Conservation (phyloP, 2,888 invertebrate species). For the Chymomyza amoena region DNA sequence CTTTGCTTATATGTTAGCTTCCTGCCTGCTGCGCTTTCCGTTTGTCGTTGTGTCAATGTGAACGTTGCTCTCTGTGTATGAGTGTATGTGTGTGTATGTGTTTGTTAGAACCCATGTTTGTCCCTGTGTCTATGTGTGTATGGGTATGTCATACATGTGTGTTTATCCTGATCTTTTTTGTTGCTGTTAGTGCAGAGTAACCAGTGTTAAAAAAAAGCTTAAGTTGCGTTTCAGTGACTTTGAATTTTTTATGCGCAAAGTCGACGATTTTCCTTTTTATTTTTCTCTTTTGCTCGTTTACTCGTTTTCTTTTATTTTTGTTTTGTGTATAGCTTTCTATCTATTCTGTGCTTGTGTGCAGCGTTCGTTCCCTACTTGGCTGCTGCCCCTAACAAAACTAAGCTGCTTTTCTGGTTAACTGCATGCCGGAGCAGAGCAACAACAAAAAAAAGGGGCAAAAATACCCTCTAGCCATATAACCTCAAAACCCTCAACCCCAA, state of each 20-base stretch:
- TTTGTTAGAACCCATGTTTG: slow-evolving; percentile 14
- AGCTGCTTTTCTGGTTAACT: slow-evolving; percentile 71
- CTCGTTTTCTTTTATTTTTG: slow-evolving; percentile 8
- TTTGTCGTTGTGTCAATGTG: neutral
- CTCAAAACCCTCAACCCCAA: neutral
- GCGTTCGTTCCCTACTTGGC: neutral
- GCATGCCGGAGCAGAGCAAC: slow-evolving; percentile 48
- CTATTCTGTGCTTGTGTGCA: slow-evolving; percentile 8
- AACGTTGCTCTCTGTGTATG: neutral
- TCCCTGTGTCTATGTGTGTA: slow-evolving; percentile 26
- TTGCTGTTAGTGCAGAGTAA: neutral
- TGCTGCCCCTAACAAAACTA: slow-evolving; percentile 32
- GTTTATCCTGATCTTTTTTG: slow-evolving; percentile 54
- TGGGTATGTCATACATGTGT: slow-evolving; percentile 51
- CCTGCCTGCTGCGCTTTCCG: slow-evolving; percentile 20
- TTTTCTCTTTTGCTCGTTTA: neutral
- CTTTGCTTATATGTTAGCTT: slow-evolving; percentile 67
- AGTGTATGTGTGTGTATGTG: neutral
- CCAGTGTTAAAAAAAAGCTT: slow-evolving; percentile 67
- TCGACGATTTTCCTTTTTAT: slow-evolving; percentile 39
- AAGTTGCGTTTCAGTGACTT: slow-evolving; percentile 73
- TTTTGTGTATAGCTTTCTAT: slow-evolving; percentile 9
- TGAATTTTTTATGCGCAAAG: slow-evolving; percentile 68
- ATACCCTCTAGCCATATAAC: slow-evolving; percentile 8
- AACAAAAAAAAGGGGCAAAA: neutral